Conservation (phyloP, 2,888 invertebrate species). For the Melipona beecheii region DNA sequence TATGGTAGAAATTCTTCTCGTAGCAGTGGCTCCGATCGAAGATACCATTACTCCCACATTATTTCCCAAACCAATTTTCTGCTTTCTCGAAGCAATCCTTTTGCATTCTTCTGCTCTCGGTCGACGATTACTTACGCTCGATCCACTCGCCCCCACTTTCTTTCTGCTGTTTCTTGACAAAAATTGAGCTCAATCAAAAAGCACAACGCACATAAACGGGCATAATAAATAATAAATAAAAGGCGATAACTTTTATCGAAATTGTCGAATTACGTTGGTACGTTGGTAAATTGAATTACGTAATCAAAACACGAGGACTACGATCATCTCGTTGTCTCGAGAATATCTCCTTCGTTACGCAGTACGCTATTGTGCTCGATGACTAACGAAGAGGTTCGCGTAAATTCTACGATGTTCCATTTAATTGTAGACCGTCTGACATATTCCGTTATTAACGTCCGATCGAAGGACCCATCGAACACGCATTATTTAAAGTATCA, state of each 20-base stretch:
- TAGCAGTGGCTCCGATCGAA: constrained; percentile 25
- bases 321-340: constrained; percentile 30
- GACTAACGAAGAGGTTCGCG: constrained; percentile 42
- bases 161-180: background rate
- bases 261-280: background rate
- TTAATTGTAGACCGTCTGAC: constrained; percentile 18
- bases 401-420: constrained; percentile 23
- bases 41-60: constrained; percentile 29
- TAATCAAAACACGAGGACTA: constrained; percentile 7
- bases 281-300: constrained; percentile 1
- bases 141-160: background rate
- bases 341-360: constrained; percentile 45
- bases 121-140: background rate
- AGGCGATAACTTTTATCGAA: background rate
- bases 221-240: background rate
- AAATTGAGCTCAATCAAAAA: background rate
- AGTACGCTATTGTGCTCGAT: constrained; percentile 48
- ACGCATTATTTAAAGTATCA: constrained; percentile 11
- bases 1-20: constrained; percentile 45
- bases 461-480: background rate
- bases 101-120: background rate
- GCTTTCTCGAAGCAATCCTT: background rate
- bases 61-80: background rate
- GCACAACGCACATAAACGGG: no score
- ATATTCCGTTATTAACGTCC: constrained; percentile 17